Evolutionary conservation across 1,140 invertebrate species (phyloP).

Genomic region (Harpegnathos saltator): DNA sequence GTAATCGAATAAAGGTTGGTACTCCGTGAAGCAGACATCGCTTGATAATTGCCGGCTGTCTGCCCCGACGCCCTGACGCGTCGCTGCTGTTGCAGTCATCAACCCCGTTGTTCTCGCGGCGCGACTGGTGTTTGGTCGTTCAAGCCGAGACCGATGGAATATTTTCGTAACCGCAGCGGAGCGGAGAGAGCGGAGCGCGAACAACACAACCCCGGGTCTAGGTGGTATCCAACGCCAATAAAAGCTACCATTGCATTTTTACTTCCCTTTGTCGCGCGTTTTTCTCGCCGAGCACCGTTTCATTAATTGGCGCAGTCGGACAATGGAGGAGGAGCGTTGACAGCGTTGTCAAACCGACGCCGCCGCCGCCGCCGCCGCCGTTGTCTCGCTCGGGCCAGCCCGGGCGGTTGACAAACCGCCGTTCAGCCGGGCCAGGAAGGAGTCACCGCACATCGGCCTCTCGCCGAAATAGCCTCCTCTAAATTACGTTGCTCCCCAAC

Average conservation of each 20-base stretch:
- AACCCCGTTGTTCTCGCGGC: not conserved
- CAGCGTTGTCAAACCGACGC: no score
- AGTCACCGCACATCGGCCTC: no score
- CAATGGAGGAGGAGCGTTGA: slow-evolving; percentile 51
- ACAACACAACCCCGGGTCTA: slow-evolving; percentile 25
- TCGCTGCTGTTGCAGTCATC: not conserved
- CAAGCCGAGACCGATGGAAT: slow-evolving; percentile 55
- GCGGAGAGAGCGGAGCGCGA: not conserved
- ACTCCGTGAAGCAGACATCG: slow-evolving; percentile 22
- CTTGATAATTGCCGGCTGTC: slow-evolving; percentile 38
- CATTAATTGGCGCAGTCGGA: slow-evolving; percentile 63
- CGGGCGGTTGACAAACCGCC: no score
- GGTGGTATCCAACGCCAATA: slow-evolving; percentile 70
- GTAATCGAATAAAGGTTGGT: not conserved
- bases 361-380: not conserved
- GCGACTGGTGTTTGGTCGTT: slow-evolving; percentile 25
- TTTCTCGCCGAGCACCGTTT: slow-evolving; percentile 46
- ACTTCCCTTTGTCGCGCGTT: slow-evolving; percentile 64
- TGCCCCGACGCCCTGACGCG: no score
- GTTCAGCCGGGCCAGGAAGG: not conserved
- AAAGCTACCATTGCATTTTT: slow-evolving; percentile 62
- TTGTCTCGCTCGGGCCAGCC: not conserved
- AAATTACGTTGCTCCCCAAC: no score
- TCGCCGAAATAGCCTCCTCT: no score
- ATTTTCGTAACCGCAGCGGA: slow-evolving; percentile 56